phyloP scores from a whole-genome alignment of 2,888 invertebrate species.

The Volucella inanis region DNA sequence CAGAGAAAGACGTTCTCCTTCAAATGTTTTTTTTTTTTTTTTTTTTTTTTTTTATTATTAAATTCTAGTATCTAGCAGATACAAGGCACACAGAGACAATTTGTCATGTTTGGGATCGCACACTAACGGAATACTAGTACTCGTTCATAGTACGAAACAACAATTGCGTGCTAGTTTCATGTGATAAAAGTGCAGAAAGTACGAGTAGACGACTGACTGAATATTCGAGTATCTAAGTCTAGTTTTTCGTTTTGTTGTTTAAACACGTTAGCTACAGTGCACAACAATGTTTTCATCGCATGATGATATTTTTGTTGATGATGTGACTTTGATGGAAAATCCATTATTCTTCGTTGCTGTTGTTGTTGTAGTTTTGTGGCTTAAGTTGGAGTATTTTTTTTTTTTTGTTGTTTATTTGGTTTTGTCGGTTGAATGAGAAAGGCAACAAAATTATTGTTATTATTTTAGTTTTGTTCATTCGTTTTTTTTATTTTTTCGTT shows the following conservation, averaged over 20 bases:
- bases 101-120: conserved; percentile 50
- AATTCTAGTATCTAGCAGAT: too few relatives aligned
- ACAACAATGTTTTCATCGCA: conserved; percentile 64
- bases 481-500: conserved; percentile 7
- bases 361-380: conserved; percentile 29
- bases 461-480: conserved; percentile 60
- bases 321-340: conserved; percentile 75
- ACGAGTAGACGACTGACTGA: background rate
- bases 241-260: conserved; percentile 36
- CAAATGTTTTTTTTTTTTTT: conserved; percentile 10
- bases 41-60: background rate
- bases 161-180: conserved; percentile 72
- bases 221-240: too few relatives aligned
- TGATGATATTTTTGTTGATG: conserved; percentile 61
- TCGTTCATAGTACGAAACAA: conserved; percentile 24
- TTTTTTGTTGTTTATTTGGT: conserved; percentile 17
- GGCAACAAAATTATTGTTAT: conserved; percentile 73
- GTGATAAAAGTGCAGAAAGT: conserved; percentile 72
- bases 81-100: background rate
- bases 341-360: conserved; percentile 44
- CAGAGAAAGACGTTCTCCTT: conserved; percentile 37
- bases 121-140: background rate
- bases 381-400: background rate
- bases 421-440: conserved; percentile 73
- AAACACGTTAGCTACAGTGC: background rate